Conservation (phyloP, 2,888 invertebrate genomes). For the Camponotus fellah region DNA sequence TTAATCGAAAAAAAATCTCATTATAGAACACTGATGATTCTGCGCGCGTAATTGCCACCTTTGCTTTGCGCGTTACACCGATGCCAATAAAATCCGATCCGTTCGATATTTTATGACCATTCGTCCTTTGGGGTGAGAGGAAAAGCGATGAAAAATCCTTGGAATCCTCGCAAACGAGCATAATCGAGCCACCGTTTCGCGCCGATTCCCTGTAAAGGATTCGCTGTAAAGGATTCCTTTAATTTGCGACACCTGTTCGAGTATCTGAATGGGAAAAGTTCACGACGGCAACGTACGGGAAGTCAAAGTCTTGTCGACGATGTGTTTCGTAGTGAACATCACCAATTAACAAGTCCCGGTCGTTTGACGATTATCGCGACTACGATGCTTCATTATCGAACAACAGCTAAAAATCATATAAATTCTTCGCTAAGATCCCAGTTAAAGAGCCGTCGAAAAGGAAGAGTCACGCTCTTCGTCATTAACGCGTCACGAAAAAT, state of each 20-base stretch:
- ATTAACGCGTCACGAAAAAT: conserved; percentile 15
- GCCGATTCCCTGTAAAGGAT: conserved; percentile 33
- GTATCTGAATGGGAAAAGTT: conserved; percentile 53
- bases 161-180: conserved; percentile 43
- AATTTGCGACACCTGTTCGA: conserved; percentile 50
- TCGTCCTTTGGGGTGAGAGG: not conserved
- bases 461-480: not conserved
- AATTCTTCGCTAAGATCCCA: not conserved
- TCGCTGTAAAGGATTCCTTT: conserved; percentile 56
- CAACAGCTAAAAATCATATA: not conserved
- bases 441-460: not conserved
- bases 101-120: conserved; percentile 48
- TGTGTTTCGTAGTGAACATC: not conserved
- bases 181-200: conserved; percentile 58
- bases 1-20: conserved; percentile 40
- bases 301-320: not conserved
- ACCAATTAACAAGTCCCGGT: conserved; percentile 20
- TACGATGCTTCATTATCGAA: not conserved
- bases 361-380: not conserved
- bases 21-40: conserved; percentile 33
- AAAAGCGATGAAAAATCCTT: conserved; percentile 44
- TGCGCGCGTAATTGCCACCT: conserved; percentile 34
- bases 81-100: conserved; percentile 5
- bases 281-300: not conserved
- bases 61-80: conserved; percentile 31